Base-by-base conservation (phyloP, 1,140 invertebrate genomes). In the Watersipora subatra region DNA sequence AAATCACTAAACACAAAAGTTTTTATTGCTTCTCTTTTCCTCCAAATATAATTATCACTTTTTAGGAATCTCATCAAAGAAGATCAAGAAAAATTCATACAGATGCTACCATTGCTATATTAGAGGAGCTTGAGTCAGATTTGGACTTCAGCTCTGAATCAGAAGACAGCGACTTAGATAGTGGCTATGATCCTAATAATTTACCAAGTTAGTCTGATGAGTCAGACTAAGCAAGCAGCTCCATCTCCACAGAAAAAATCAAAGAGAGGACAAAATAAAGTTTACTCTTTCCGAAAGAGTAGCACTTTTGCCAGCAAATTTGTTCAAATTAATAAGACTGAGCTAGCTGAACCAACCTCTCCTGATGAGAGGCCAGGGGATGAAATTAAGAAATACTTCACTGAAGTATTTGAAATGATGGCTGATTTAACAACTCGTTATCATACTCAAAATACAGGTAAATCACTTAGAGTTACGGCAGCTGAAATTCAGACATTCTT, bases 401-500 rank as follows among this genome's bases (percentile, higher is more conserved):
- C 7, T 62, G 25, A 27, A n/a, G 57, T 64, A 26, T 15, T n/a
- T 63, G 30, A n/a, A 17, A 26, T 67, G 12, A 2, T 67, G 57
- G 30, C 66, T n/a, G n/a, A 12, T 46, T 46, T n/a, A 7, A 12
- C n/a, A 12, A n/a, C 7, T 46, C n/a, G n/a, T n/a, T 62, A 62
- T 62, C 17, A 19, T 29, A 19, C 20, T 62, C 20, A 62, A 27
- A 62, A 64, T n/a, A 19, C 24, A 15, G 30, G 30, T 19, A 46
- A 25, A 25, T n/a, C 22, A 26, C 30, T 64, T 25, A 58, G 26
- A 2, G 34, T 30, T 22, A 58, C 17, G 7, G 15, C 29, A 17
- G 34, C 19, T 17, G 72, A 71, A 68, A 71, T 71, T 19, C 28
- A 66, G 22, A 61, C 68, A 67, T 75, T 72, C 67, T 28, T 73